Base-by-base conservation (phyloP, 2,888 invertebrate species). In the Eurois occulta region DNA sequence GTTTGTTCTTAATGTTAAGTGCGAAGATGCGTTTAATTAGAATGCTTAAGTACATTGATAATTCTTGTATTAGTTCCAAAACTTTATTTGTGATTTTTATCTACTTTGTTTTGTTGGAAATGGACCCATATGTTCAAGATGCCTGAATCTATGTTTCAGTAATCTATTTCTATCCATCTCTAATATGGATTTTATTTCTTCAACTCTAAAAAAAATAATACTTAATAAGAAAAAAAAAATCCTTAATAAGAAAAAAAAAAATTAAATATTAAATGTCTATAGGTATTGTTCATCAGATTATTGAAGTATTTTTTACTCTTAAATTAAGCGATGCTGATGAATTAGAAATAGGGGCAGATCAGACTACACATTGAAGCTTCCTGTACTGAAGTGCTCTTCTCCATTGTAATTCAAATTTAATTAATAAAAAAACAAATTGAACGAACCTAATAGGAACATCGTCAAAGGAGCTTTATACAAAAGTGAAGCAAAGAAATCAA, bases 21-120 rank as follows among this genome's bases (percentile, higher is more conserved):
- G 64, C 48, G 43, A 64, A 72, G 74, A 78, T 78, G 65, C 38
- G 48, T 79, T 75, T 75, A 83, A 86, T 84, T 86, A 46, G 70
- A 72, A 64, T 32, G n/a, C 70, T 66, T 38, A 35, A 81, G 43
- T 71, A 73, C 24, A 60, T 58, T 46, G 62, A 65, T 83, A 43
- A 67, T 85, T 70, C 24, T 60, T 35, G 43, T 74, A 48, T 71
- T 65, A 32, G 66, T 75, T 83, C 55, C 81, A 46, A 80, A 41
- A 35, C 24, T 41, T 16, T 68, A 41, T 58, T 74, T 58, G 55
- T 28, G 46, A 18, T 55, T 55, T 21, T 35, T 16, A 32, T 28
- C 13, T 5, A 35, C 11, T 69, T 24, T 35, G 13, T 48, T 35
- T n/a, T 77, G 13, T 38, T 38, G 21, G 6, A 43, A 43, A 46